phyloP scores from a whole-genome alignment of 2,888 invertebrate genomes.

The Trissolcus japonicus region DNA sequence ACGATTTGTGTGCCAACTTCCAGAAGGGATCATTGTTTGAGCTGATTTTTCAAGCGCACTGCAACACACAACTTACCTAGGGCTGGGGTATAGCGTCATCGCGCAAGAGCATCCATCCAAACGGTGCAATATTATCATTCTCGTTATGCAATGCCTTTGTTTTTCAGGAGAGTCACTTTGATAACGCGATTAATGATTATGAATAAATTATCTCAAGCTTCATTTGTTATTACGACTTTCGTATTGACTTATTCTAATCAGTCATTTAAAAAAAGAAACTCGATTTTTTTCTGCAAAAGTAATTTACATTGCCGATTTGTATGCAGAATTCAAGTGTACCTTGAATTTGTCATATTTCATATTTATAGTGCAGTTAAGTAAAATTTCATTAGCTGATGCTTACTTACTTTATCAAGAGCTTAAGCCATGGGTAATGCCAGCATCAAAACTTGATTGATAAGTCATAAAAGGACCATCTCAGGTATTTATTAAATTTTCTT shows the following conservation, averaged over 20 bases:
- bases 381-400: background rate
- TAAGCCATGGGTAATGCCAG: slow-evolving; percentile 1
- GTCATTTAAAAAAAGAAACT: too few relatives aligned
- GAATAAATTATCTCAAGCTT: background rate
- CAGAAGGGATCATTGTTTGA: slow-evolving; percentile 27
- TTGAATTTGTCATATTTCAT: too few relatives aligned
- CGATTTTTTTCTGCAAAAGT: too few relatives aligned
- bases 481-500: slow-evolving; percentile 7
- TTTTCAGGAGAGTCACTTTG: background rate
- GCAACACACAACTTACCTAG: slow-evolving; percentile 11
- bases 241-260: too few relatives aligned
- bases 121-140: background rate
- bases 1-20: slow-evolving; percentile 29
- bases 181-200: background rate
- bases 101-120: background rate
- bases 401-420: slow-evolving; percentile 23
- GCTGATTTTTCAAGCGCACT: slow-evolving; percentile 32
- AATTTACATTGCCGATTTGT: too few relatives aligned
- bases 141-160: background rate
- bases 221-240: too few relatives aligned
- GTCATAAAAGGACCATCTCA: slow-evolving; percentile 12
- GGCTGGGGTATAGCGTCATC: background rate
- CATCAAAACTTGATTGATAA: slow-evolving; percentile 2
- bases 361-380: background rate
- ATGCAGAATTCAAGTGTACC: too few relatives aligned